Base-by-base conservation (phyloP, 2,797 vertebrate species). In the Esox masquinongy region DNA sequence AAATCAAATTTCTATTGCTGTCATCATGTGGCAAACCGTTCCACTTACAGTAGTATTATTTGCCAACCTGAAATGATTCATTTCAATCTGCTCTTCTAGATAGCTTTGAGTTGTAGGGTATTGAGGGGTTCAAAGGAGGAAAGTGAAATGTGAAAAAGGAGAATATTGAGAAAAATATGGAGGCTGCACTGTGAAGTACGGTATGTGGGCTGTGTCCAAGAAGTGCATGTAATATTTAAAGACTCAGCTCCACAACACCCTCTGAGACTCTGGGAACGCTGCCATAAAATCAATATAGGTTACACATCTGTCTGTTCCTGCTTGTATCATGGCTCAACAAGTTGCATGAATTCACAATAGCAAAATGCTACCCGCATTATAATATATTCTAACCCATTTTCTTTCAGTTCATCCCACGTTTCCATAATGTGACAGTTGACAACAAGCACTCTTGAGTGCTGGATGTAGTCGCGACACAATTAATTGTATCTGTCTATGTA, bases 241-340 rank as follows among this genome's bases (percentile, higher is more conserved):
- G 67, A 43, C 34, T 39, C 4, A 34, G 31, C 12, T 68, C 67
- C 67, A 43, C 61, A 49, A 47, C 63, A 49, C 51, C 74, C 72
- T 39, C 19, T 51, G 49, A 73, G 69, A 68, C 50, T 73, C 73
- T 68, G 63, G 78, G 69, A 75, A 61, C 36, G 43, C 74, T 61
- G 69, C 70, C 78, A 75, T 36, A 3, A 50, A 68, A 68, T 79
- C 74, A 50, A 39, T 79, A 72, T 68, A 61, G 56, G 56, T 61
- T 61, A 61, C 56, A 61, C 22, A 24, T 61, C 22, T 61, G 56
- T 26, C 56, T 61, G 22, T 61, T 61, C 56, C 22, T 61, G 22
- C 56, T 61, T 61, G 19, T 26, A 24, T 24, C 56, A 61, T 12
- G 56, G 56, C 56, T 61, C 56, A 61, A 61, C 56, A 61, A 61